Percentiles rank a stretch among this genome's conserved stretches.
Evolutionary conservation across 2,888 invertebrate genomes (phyloP).

Genomic region (Melanophora roralis): DNA sequence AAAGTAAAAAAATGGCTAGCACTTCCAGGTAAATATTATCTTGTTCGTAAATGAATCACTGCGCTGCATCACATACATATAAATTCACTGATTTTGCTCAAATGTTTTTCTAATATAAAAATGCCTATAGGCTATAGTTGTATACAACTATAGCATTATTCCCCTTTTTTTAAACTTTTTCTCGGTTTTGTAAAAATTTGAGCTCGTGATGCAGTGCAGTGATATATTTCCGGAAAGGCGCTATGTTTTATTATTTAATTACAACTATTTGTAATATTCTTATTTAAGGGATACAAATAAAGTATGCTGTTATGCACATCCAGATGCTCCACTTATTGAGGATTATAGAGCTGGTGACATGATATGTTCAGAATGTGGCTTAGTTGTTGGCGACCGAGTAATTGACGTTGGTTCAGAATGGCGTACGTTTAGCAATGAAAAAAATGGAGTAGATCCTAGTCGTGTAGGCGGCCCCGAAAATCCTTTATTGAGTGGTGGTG

Average conservation of each 20-base stretch:
- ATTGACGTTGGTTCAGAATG: slow-evolving; percentile 99
- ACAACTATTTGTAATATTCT: background rate
- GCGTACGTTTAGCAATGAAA: slow-evolving; percentile 99
- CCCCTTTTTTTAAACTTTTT: too few relatives aligned
- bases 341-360: slow-evolving; percentile 97
- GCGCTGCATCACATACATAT: too few relatives aligned
- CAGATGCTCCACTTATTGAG: slow-evolving; percentile 96
- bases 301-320: slow-evolving; percentile 95
- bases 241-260: background rate
- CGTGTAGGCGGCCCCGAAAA: slow-evolving; percentile 99
- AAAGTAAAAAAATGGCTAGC: slow-evolving; percentile 69
- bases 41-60: too few relatives aligned
- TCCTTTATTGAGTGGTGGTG: slow-evolving; percentile 95
- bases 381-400: slow-evolving; percentile 99
- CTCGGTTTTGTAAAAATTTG: too few relatives aligned
- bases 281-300: slow-evolving; percentile 79
- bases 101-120: too few relatives aligned
- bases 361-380: slow-evolving; percentile 99
- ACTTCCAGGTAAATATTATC: slow-evolving; percentile 62
- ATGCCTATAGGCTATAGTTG: too few relatives aligned
- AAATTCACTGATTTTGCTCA: too few relatives aligned
- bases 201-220: too few relatives aligned
- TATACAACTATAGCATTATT: too few relatives aligned
- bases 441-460: slow-evolving; percentile 96
- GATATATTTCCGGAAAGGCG: too few relatives aligned